Evolutionary conservation across 2,888 invertebrate genomes (phyloP).

Genomic region (Trachelus iudaicus): DNA sequence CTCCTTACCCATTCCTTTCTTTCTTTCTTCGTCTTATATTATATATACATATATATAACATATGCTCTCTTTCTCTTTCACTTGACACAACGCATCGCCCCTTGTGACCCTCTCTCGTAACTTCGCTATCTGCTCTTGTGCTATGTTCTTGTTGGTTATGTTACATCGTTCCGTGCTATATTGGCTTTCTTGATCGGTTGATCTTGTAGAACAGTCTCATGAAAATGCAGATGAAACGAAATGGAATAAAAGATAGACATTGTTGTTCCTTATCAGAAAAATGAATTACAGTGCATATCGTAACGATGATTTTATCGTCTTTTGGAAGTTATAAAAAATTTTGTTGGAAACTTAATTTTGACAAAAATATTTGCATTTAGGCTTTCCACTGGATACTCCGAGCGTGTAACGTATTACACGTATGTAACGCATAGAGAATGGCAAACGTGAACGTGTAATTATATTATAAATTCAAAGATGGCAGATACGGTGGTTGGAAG

Average conservation of each 20-base stretch:
- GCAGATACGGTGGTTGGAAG: conserved; percentile 32
- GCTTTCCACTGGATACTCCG: neutral
- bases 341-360: too few species aligned
- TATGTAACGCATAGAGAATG: neutral
- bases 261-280: neutral
- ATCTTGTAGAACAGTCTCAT: neutral
- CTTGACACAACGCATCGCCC: neutral
- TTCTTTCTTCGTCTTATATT: conserved; percentile 6
- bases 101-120: neutral
- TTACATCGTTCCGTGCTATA: neutral
- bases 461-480: conserved; percentile 44
- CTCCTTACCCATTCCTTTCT: conserved; percentile 42
- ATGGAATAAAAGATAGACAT: neutral
- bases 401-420: neutral
- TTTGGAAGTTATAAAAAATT: neutral
- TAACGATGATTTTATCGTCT: neutral
- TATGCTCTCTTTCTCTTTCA: neutral
- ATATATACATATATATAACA: neutral
- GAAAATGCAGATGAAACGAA: neutral
- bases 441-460: conserved; percentile 9
- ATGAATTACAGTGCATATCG: neutral
- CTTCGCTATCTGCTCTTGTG: neutral
- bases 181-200: neutral
- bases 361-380: too few species aligned
- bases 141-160: neutral